Evolutionary conservation across 2,113 vertebrate species (phyloP).

Genomic region (Athene noctua): DNA sequence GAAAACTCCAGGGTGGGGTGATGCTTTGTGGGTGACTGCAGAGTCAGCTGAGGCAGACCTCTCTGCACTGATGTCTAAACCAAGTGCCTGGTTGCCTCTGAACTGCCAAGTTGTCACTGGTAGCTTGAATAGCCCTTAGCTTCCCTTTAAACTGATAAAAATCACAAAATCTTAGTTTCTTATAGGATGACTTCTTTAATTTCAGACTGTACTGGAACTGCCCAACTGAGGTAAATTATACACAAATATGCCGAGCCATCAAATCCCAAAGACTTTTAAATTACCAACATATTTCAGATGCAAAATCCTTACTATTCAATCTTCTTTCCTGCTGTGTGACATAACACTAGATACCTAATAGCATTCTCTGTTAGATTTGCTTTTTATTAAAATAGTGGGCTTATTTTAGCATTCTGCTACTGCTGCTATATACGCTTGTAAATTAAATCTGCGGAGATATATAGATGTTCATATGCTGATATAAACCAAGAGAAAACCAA

Average conservation of each 20-base stretch:
- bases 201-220: neutral
- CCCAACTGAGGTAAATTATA: neutral
- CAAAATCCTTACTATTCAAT: neutral
- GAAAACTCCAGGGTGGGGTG: fast-evolving
- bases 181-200: neutral
- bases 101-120: neutral
- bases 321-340: neutral
- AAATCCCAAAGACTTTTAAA: neutral
- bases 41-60: neutral
- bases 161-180: neutral
- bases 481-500: neutral
- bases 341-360: neutral
- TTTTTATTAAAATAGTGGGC: neutral
- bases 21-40: neutral
- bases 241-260: neutral
- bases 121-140: neutral
- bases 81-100: neutral
- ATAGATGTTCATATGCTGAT: neutral
- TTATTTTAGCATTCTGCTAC: neutral
- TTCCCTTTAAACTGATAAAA: neutral
- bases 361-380: neutral
- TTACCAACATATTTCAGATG: neutral
- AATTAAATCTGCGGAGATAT: neutral
- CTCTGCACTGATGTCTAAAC: neutral
- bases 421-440: neutral